Percentiles rank a stretch among this genome's conserved stretches.
These are phyloP conservation scores for Semicossyphus pulcher DNA, from an alignment of 2,113 vertebrate genomes.

Conservation along the genomic window DNA sequence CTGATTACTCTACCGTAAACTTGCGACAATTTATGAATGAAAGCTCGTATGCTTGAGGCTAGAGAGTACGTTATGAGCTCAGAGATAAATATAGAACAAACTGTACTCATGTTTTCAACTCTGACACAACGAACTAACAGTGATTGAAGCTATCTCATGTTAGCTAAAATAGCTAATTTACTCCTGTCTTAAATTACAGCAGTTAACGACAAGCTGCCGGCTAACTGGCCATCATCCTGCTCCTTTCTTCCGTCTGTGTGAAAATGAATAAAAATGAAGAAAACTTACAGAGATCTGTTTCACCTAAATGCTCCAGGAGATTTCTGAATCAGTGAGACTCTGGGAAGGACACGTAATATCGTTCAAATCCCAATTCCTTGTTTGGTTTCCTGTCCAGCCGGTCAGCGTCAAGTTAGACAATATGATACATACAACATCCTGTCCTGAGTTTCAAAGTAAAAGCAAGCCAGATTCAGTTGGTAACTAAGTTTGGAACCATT, in stretches of 20 bases:
- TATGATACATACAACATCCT: slow-evolving; percentile 4
- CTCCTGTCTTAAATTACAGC: not conserved
- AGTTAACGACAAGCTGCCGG: fast-evolving
- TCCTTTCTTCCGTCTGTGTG: not conserved
- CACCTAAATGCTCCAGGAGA: not conserved
- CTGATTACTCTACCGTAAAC: not conserved
- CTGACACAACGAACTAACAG: not conserved
- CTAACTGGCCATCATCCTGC: fast-evolving
- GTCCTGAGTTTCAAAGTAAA: slow-evolving; percentile 22
- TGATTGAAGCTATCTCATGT: slow-evolving; percentile 14
- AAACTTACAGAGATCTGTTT: slow-evolving; percentile 24
- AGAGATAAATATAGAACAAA: not conserved
- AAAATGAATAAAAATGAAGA: fast-evolving
- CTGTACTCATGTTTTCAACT: slow-evolving; percentile 1
- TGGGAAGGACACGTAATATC: slow-evolving; percentile 72
- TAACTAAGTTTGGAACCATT: too few relatives aligned
- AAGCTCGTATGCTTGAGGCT: not conserved
- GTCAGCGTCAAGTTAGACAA: fast-evolving
- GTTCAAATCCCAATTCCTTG: slow-evolving; percentile 43
- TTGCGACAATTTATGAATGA: not conserved
- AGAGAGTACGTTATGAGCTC: fast-evolving
- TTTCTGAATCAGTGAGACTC: slow-evolving; percentile 33
- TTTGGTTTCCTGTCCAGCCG: slow-evolving; percentile 59
- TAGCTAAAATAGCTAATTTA: slow-evolving; percentile 38
- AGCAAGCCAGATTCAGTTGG: fast-evolving